phyloP scores from a whole-genome alignment of 2,113 vertebrate species.

The Anser brachyrhynchus region DNA sequence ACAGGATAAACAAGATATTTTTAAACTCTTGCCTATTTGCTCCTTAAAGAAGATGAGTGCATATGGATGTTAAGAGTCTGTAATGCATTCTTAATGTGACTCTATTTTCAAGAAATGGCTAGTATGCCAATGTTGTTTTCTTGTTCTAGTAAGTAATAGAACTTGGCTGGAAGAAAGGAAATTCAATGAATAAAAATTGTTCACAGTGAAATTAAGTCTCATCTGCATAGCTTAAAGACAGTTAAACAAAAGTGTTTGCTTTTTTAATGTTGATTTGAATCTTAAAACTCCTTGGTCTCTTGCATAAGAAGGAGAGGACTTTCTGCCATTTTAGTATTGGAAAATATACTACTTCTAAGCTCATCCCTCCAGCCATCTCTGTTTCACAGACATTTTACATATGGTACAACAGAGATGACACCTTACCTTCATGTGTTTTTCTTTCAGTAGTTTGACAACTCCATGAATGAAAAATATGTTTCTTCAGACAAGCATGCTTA shows the following conservation, averaged over 20 bases:
- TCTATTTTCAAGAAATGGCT: background rate
- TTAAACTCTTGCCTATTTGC: background rate
- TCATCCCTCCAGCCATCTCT: background rate
- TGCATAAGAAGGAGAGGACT: background rate
- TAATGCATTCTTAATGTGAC: background rate
- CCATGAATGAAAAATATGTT: background rate
- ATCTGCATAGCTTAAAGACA: background rate
- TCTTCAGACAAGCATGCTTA: background rate
- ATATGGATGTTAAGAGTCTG: background rate
- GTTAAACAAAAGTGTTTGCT: conserved; percentile 1
- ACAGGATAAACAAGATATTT: background rate
- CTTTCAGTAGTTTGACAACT: background rate
- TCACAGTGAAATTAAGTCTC: background rate
- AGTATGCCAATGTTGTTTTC: background rate
- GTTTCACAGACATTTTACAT: background rate
- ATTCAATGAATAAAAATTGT: background rate
- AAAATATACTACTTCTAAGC: background rate
- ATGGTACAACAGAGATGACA: background rate
- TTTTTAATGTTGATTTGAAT: background rate
- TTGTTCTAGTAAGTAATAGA: background rate
- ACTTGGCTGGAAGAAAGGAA: background rate
- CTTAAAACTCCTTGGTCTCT: background rate
- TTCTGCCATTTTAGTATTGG: background rate
- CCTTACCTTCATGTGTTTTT: fast-evolving
- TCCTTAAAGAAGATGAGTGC: background rate